These are phyloP conservation scores for Neodiprion virginianus DNA, from an alignment of 1,140 invertebrate species.

Conservation along the genomic window DNA sequence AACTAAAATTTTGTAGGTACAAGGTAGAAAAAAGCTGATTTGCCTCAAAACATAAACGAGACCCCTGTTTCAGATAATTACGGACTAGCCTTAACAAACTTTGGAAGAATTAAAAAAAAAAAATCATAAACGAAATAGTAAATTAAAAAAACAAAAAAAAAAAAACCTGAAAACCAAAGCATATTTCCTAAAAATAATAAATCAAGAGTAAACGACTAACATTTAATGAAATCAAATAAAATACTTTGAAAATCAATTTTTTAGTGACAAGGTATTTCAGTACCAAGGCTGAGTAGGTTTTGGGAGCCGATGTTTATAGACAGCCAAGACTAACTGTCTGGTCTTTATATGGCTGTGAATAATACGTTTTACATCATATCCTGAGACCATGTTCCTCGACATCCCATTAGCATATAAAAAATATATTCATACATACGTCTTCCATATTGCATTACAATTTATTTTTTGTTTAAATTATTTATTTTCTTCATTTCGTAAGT, in stretches of 20 bases:
- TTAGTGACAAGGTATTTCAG: slow-evolving; percentile 28
- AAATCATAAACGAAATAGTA: background rate
- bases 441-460: slow-evolving; percentile 12
- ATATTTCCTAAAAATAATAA: slow-evolving; percentile 3
- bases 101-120: slow-evolving; percentile 36
- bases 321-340: slow-evolving; percentile 26
- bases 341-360: slow-evolving; percentile 37
- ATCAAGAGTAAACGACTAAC: slow-evolving; percentile 7
- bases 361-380: slow-evolving; percentile 42
- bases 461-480: background rate
- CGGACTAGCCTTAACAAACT: slow-evolving; percentile 56
- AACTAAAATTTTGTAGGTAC: slow-evolving; percentile 55
- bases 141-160: slow-evolving; percentile 8
- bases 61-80: slow-evolving; percentile 43
- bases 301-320: slow-evolving; percentile 41
- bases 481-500: slow-evolving; percentile 32
- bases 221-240: slow-evolving; percentile 6
- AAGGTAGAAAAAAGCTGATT: slow-evolving; percentile 42
- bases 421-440: slow-evolving; percentile 58
- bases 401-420: slow-evolving; percentile 59
- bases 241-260: slow-evolving; percentile 12
- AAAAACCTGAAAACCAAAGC: slow-evolving; percentile 2
- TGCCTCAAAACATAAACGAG: slow-evolving; percentile 20
- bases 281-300: slow-evolving; percentile 41
- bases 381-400: slow-evolving; percentile 43